Evolutionary conservation across 1,140 invertebrate genomes (phyloP).

Genomic region (Drosophila biarmipes): DNA sequence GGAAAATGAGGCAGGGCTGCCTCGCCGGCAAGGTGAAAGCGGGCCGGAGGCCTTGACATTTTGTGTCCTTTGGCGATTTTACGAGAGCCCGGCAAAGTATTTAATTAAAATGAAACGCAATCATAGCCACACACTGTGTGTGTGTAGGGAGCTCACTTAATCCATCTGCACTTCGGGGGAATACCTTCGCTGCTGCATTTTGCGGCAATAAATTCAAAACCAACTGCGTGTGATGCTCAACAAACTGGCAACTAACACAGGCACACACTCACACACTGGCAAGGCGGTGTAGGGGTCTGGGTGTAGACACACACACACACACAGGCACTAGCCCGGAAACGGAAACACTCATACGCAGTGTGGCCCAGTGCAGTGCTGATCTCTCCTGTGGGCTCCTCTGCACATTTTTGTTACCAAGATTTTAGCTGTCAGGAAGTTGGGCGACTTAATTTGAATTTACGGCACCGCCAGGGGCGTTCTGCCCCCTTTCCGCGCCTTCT

Average conservation of each 20-base stretch:
- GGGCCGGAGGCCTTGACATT: constrained; percentile 39
- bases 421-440: constrained; percentile 82
- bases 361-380: constrained; percentile 60
- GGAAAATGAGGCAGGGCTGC: neutral
- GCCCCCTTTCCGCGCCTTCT: neutral
- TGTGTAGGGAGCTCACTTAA: constrained; percentile 51
- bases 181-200: constrained; percentile 57
- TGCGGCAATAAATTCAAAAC: constrained; percentile 70
- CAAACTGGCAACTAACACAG: constrained; percentile 75
- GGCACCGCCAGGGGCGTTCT: constrained; percentile 65
- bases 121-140: constrained; percentile 20
- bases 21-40: constrained; percentile 15
- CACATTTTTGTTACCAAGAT: constrained; percentile 81
- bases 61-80: constrained; percentile 26
- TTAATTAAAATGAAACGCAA: constrained; percentile 73
- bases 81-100: constrained; percentile 47
- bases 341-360: constrained; percentile 40
- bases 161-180: constrained; percentile 71
- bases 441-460: constrained; percentile 83
- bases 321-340: constrained; percentile 9
- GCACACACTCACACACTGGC: constrained; percentile 32
- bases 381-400: constrained; percentile 53
- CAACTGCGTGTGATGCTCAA: constrained; percentile 68
- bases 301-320: constrained; percentile 14
- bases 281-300: neutral